Base-by-base conservation (phyloP, 1,140 invertebrate species). In the Ips nitidus region DNA sequence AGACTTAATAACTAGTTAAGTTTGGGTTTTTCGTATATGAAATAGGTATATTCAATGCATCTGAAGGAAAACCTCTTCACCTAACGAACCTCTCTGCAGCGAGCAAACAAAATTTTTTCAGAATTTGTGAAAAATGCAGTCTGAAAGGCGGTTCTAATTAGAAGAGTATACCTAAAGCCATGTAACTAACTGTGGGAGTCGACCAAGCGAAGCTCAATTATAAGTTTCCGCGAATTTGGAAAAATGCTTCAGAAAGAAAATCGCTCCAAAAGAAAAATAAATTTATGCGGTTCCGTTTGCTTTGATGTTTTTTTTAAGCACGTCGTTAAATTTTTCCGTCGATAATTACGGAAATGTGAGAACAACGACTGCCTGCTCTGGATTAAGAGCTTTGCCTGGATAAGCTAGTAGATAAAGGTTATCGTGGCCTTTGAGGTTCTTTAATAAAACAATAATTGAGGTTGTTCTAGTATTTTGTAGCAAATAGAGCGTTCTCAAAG, bases 261-360 rank as follows among this genome's bases (percentile, higher is more conserved):
- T 7, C 43, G 59, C 41, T 43, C 42, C 43, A 38, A 8, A 38
- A 45, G 40, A 43, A 45, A 58, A 61, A 47, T 47, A 61, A 61
- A 61, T 61, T 61, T 61, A 61, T 61, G 59, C 59, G 59, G 43
- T 38, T 61, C 59, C 5, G 59, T 61, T 61, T 37, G 59, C 59
- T 61, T 61, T 61, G 59, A 61, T 61, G 42, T 61, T 61, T 61
- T 59, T 61, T 61, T 61, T 47, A 61, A 61, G 59, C 37, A 61
- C 59, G 43, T 61, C 59, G 59, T 61, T 61, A 61, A 61, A 61
- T 47, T 61, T 61, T 61, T 50, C 59, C 36, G 59, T 61, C 39
- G 59, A 22, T 61, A 43, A 61, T 61, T 61, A 61, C 42, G 47
- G 59, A 45, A 61, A 61, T 61, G 59, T 22, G 59, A 47, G 41